A percentile compares a stretch with the other conserved stretches of the same genome.
phyloP scores from a whole-genome alignment of 2,113 vertebrate species.

The Saccopteryx bilineata region DNA sequence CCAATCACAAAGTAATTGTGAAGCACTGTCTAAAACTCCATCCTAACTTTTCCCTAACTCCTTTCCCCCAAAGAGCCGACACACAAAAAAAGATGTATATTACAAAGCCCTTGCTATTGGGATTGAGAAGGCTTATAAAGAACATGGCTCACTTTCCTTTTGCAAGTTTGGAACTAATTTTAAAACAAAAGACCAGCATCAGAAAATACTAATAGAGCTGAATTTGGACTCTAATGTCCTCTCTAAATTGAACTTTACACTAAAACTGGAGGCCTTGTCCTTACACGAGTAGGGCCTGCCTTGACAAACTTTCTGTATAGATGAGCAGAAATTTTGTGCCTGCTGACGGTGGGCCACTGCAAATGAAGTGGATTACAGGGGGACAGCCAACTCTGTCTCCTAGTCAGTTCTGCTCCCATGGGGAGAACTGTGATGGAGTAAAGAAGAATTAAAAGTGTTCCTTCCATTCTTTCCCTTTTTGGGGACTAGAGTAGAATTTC shows the following conservation, averaged over 20 bases:
- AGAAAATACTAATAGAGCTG: background rate
- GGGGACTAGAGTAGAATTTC: background rate
- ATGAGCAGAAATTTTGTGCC: background rate
- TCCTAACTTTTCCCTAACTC: background rate
- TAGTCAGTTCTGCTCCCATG: background rate
- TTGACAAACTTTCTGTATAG: background rate
- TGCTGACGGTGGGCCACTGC: background rate
- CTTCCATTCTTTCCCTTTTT: background rate
- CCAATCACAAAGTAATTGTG: slow-evolving; percentile 29
- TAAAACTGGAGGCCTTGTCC: background rate
- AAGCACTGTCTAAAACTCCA: background rate
- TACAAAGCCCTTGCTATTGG: background rate
- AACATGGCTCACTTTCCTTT: background rate
- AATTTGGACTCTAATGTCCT: background rate
- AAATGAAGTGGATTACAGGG: background rate
- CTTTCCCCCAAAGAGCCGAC: background rate
- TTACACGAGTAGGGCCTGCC: background rate
- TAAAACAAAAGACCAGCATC: background rate
- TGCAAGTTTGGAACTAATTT: background rate
- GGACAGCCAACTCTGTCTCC: background rate
- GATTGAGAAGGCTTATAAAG: background rate
- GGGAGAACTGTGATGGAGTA: background rate
- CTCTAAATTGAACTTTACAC: background rate
- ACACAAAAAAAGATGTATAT: background rate
- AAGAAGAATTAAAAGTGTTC: background rate